Evolutionary conservation across 2,797 vertebrate genomes (phyloP), one percentile per base, ranked within the genome.

Genomic region (Melanogrammus aeglefinus): DNA sequence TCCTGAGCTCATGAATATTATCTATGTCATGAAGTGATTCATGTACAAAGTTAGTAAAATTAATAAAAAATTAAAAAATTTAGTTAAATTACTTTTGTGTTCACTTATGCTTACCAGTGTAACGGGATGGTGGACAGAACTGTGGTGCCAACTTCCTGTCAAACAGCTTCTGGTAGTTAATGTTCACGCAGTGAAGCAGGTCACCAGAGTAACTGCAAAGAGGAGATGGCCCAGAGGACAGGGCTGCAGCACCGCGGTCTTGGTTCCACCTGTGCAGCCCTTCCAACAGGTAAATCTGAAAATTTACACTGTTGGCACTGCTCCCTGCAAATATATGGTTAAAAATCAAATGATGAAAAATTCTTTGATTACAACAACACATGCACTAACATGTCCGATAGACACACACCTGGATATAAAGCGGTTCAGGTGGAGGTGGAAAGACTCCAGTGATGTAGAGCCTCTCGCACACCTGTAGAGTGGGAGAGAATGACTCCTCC

Each of bases 351-450:
- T 35, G 39, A 74, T 69, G 31, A 47, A 74, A 79, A 73, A 38
- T 35, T 39, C 29, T 51, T 74, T 33, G 71, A n/a, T 69, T 44
- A 73, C 18, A n/a, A 21, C 44, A 47, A 47, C 44, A 47, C 44
- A 47, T 47, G 44, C 14, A 16, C 44, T 13, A 73, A 75, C 29
- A 16, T 0, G 57, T 27, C 6, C 16, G 44, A 21, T 71, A 69
- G 72, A 16, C 6, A 83, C 78, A 51, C 57, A 74, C 73, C 77
- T 80, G 79, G 78, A 8, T n/a, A 80, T 82, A 70, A 83, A 82
- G 35, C 39, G 18, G 47, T 86, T 82, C 0, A 84, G 74, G 21
- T 47, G 44, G 14, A 47, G 14, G 16, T 47, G 44, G 16, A 47
- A 47, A 47, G 39, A 41, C 39, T 41, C 77, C 0, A 84, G 18